A percentile compares a stretch with the other conserved stretches of the same genome.
Conservation (phyloP, 2,113 vertebrate species). For the Nesoenas mayeri region DNA sequence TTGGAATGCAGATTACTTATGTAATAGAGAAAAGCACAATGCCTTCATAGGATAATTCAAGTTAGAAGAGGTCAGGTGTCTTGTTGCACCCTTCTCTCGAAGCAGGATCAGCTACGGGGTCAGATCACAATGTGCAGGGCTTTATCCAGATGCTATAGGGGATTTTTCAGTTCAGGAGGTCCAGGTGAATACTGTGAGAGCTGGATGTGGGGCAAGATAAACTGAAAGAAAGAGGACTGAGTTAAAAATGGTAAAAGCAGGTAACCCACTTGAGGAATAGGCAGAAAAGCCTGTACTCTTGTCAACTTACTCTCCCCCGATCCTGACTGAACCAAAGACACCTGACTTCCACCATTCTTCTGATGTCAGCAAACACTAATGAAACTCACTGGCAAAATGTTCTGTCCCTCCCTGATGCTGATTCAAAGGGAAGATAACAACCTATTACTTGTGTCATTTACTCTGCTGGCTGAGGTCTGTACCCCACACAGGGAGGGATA, state of each 20-base stretch:
- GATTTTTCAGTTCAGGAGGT: neutral
- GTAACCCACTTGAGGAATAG: neutral
- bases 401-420: neutral
- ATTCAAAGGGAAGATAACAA: neutral
- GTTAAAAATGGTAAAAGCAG: neutral
- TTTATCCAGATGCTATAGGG: neutral
- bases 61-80: neutral
- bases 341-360: neutral
- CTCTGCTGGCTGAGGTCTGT: neutral
- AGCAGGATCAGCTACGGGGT: neutral
- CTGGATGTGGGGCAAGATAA: neutral
- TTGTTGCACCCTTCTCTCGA: neutral
- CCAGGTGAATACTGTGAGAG: neutral
- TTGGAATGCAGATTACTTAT: neutral
- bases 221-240: neutral
- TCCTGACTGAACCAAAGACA: neutral
- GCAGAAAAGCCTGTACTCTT: neutral
- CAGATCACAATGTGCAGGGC: neutral
- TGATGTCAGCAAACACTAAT: neutral
- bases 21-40: neutral
- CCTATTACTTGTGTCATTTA: neutral
- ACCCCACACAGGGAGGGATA: fast-evolving
- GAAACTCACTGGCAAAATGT: neutral
- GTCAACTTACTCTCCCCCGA: neutral
- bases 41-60: neutral